Base-by-base conservation (phyloP, 2,888 invertebrate genomes). In the Corythucha ciliata region DNA sequence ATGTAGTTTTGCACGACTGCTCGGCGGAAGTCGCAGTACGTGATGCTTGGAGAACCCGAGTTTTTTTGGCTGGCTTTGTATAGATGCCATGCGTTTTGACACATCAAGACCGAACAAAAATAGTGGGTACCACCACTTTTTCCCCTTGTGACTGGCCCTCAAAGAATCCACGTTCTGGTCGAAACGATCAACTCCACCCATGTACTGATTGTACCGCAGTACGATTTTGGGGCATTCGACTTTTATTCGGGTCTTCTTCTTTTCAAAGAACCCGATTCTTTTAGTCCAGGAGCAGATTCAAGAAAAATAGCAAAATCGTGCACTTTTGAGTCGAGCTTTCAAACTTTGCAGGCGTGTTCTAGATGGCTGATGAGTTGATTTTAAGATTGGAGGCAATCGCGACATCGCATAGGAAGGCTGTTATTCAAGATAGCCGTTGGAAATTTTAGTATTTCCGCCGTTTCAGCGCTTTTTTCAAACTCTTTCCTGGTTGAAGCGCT, bases 101-200 rank as follows among this genome's bases (percentile, higher is more conserved):
- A 34, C 37, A 36, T 37, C 37, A 18, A 47, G 24, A 14, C 37
- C 37, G 8, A 37, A 47, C 3, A 34, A 22, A n/a, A 46, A 46
- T 20, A 46, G 20, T 32, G 46, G 46, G 33, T 29, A 46, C 46
- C 33, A 46, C 33, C 33, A 46, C 25, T 46, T 46, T 10, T 39
- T 39, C 20, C 40, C 40, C 10, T 21, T 18, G 16, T 20, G 20
- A 39, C 20, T 6, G 10, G n/a, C n/a, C 22, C 40, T 3, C 40
- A 39, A 20, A 6, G 40, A 39, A 36, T n/a, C 24, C 12, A 34
- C 34, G 21, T 39, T 39, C 21, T 39, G 20, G 40, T 39, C 40
- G 4, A 39, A 5, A n/a, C 22, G 40, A 10, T 39, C 40, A 22
- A 39, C 40, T 21, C 40, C 40, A 4, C 5, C 20, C 40, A 39